Evolutionary conservation across 2,888 invertebrate genomes (phyloP).

Genomic region (Pristionchus entomophagus): DNA sequence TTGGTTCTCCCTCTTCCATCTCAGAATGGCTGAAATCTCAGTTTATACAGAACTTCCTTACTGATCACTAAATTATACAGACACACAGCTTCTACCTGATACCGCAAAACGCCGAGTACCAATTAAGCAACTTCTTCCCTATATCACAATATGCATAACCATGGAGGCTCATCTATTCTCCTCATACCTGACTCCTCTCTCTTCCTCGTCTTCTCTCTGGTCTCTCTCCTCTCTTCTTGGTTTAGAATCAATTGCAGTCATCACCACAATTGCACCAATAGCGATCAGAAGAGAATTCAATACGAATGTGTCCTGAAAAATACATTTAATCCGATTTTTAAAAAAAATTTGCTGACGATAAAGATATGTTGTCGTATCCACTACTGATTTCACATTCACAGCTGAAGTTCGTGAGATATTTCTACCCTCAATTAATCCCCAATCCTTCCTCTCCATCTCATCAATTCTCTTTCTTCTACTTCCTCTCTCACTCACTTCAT

Average conservation of each 20-base stretch:
- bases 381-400: no score
- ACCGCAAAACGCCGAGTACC: no score
- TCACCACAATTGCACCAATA: conserved; percentile 76
- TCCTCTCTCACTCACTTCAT: conserved; percentile 75
- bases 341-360: no score
- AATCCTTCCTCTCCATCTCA: no score
- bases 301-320: conserved; percentile 78
- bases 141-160: no score
- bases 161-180: background rate
- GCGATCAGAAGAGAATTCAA: conserved; percentile 77
- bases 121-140: no score
- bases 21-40: background rate
- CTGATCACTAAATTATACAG: background rate
- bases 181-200: background rate
- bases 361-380: no score
- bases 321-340: background rate
- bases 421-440: no score
- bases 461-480: no score
- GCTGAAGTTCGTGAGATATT: no score
- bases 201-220: background rate
- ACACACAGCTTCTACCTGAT: background rate
- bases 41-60: background rate
- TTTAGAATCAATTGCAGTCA: conserved; percentile 74
- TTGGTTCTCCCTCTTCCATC: conserved; percentile 61
- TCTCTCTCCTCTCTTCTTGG: background rate